These are phyloP conservation scores for Plumapathes pennacea DNA, from an alignment of 92 coral and sea anemone species.

Conservation along the genomic window DNA sequence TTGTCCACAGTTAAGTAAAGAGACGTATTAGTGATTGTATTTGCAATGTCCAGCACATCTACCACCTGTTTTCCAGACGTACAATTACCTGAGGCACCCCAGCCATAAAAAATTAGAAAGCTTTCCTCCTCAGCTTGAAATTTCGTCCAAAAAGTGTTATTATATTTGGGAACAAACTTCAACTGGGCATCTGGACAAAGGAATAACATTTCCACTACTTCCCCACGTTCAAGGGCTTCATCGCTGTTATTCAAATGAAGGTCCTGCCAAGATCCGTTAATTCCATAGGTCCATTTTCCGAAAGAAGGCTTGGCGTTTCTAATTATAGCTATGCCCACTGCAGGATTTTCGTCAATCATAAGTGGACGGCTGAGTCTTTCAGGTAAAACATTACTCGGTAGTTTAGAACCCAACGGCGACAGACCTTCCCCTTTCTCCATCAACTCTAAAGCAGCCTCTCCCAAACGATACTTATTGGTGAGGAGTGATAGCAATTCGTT, in stretches of 20 bases:
- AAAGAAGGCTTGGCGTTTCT: background rate
- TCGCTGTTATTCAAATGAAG: background rate
- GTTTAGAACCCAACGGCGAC: too few species aligned
- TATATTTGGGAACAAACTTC: background rate
- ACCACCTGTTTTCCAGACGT: background rate
- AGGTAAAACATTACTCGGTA: too few species aligned
- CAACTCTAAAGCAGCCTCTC: too few species aligned
- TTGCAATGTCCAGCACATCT: background rate
- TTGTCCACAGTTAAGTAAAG: slow-evolving; percentile 13
- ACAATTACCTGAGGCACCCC: slow-evolving; percentile 16
- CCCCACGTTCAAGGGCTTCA: too few species aligned
- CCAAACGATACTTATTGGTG: too few species aligned
- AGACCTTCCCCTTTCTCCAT: too few species aligned
- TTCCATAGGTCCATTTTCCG: slow-evolving; percentile 16
- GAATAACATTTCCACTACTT: too few species aligned
- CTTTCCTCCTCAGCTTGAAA: background rate
- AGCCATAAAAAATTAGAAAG: background rate
- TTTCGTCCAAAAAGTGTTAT: background rate
- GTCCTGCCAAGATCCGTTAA: background rate
- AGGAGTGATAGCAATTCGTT: too few species aligned
- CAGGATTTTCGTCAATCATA: background rate
- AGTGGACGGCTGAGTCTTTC: too few species aligned
- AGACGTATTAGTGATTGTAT: background rate
- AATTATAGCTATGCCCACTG: slow-evolving; percentile 3
- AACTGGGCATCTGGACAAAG: too few species aligned